A percentile compares a stretch with the other conserved stretches of the same genome.
Conservation (phyloP, 2,113 vertebrate genomes). For the Prolemur simus region DNA sequence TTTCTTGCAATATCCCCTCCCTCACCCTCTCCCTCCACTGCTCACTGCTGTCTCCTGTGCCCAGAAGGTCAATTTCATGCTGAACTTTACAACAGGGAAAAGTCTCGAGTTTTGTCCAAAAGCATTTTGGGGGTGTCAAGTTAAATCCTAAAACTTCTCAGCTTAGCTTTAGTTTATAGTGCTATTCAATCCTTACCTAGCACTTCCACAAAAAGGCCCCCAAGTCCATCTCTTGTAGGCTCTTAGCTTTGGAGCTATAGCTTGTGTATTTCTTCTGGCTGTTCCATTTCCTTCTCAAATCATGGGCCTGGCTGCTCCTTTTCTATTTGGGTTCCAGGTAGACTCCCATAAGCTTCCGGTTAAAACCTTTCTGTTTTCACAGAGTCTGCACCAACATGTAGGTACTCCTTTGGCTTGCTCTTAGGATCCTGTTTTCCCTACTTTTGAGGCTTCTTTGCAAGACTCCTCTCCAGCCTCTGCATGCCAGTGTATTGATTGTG, state of each 20-base stretch:
- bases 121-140: background rate
- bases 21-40: rapidly evolving
- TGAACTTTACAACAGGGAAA: background rate
- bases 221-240: background rate
- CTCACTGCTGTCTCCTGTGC: background rate
- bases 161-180: background rate
- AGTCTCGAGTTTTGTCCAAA: background rate
- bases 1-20: background rate
- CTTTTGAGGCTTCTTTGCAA: background rate
- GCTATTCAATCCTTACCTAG: background rate
- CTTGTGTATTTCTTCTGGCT: background rate
- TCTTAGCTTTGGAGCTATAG: background rate
- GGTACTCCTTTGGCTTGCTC: background rate
- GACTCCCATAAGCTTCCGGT: background rate
- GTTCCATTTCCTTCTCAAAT: background rate
- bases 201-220: background rate
- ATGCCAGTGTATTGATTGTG: background rate
- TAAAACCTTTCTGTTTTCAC: background rate
- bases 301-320: background rate
- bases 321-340: background rate
- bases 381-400: too few relatives aligned
- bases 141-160: background rate
- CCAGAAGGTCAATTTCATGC: background rate
- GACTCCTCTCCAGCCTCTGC: background rate
- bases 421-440: background rate